Evolutionary conservation across 2,113 vertebrate species (phyloP).

Genomic region (Tachuris rubrigastra): DNA sequence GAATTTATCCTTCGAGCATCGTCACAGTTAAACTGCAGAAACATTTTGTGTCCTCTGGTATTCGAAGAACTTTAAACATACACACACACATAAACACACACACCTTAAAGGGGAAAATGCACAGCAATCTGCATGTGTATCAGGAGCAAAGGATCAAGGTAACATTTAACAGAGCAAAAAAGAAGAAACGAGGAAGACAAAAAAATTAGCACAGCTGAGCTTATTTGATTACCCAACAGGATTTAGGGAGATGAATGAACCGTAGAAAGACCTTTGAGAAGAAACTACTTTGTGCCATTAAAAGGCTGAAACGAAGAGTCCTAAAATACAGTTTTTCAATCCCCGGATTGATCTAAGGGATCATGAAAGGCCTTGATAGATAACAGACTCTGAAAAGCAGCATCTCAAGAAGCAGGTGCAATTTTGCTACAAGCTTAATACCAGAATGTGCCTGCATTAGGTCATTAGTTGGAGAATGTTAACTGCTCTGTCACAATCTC

Average conservation of each 20-base stretch:
- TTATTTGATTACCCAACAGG: constrained; percentile 21
- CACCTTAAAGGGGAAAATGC: not conserved
- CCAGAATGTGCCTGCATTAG: not conserved
- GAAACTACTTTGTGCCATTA: not conserved
- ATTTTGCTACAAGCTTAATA: not conserved
- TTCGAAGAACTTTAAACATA: not conserved
- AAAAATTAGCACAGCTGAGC: constrained; percentile 10
- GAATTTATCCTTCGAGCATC: not conserved
- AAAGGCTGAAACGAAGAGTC: constrained; percentile 16
- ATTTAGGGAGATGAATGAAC: constrained; percentile 32
- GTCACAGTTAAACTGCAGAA: not conserved
- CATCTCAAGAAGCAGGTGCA: constrained; percentile 6
- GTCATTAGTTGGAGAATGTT: not conserved
- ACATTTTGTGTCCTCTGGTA: not conserved
- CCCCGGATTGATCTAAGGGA: constrained; percentile 15
- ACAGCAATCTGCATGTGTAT: not conserved
- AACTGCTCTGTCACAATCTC: not conserved
- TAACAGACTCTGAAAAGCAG: not conserved
- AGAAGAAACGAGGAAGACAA: not conserved
- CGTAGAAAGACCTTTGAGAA: not conserved
- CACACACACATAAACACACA: too few species aligned
- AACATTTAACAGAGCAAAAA: constrained; percentile 12
- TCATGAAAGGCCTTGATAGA: constrained; percentile 9
- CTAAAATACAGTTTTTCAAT: constrained; percentile 29
- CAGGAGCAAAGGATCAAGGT: not conserved